These are phyloP conservation scores for Apomyelois bistriatella DNA, from an alignment of 2,888 invertebrate species.

Conservation along the genomic window DNA sequence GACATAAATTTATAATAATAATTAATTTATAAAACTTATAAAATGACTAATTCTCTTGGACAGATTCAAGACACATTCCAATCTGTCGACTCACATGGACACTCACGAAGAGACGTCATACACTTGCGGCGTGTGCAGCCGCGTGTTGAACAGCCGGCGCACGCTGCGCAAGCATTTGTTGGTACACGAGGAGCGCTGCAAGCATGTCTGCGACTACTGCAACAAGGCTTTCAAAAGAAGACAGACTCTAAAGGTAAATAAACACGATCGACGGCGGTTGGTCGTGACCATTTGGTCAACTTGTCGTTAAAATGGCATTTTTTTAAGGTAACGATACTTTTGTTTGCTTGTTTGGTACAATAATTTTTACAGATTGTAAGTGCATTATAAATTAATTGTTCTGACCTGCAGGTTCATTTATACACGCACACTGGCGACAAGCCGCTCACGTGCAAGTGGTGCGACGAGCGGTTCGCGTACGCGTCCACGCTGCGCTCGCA, in stretches of 20 bases:
- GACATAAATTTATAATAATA: no score
- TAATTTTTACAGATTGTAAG: no score
- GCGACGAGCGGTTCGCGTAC: slow-evolving; percentile 77
- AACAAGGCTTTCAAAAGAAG: slow-evolving; percentile 77
- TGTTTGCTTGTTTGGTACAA: neutral
- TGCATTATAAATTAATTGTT: neutral
- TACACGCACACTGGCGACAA: slow-evolving; percentile 79
- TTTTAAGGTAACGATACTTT: neutral
- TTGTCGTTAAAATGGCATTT: no score
- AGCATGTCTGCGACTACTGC: slow-evolving; percentile 76
- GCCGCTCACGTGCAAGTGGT: slow-evolving; percentile 78
- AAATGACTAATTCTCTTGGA: no score
- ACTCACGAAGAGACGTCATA: slow-evolving; percentile 78
- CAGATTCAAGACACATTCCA: slow-evolving; percentile 78
- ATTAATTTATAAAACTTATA: no score
- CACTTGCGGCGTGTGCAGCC: slow-evolving; percentile 71
- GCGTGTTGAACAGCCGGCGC: slow-evolving; percentile 75
- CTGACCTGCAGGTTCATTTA: slow-evolving; percentile 72
- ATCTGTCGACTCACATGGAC: slow-evolving; percentile 78
- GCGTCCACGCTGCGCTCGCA: slow-evolving; percentile 79
- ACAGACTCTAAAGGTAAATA: slow-evolving; percentile 67
- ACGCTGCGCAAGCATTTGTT: slow-evolving; percentile 76
- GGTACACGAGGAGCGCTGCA: slow-evolving; percentile 75
- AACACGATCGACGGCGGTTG: no score
- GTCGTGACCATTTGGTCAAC: no score